A percentile compares a stretch with the other conserved stretches of the same genome.
These are phyloP conservation scores for Megaleporinus macrocephalus DNA, from an alignment of 2,113 vertebrate species.

Conservation along the genomic window DNA sequence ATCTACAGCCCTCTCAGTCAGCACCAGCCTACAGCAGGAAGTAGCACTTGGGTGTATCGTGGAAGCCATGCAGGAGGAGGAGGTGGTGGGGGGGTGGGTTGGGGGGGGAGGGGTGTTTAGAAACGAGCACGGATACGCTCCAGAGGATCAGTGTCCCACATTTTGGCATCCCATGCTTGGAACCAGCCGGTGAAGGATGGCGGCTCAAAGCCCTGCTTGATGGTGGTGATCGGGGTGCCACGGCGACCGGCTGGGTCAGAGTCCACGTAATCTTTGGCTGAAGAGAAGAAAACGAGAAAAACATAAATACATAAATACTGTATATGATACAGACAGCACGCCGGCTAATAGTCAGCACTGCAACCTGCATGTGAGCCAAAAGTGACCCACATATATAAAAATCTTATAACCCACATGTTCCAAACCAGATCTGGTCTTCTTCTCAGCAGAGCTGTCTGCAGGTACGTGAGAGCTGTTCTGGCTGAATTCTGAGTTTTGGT, in stretches of 20 bases:
- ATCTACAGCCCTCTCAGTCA: neutral
- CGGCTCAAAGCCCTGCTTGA: conserved; percentile 74
- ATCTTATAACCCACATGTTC: too few species aligned
- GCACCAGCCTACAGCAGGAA: conserved; percentile 11
- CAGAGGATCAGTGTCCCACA: conserved; percentile 69
- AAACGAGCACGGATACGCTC: conserved; percentile 67
- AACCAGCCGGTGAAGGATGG: conserved; percentile 78
- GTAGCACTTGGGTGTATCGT: conserved; percentile 1
- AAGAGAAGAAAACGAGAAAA: conserved; percentile 21
- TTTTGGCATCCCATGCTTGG: conserved; percentile 72
- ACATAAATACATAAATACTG: too few species aligned
- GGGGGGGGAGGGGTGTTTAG: conserved; percentile 59
- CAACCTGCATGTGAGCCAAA: too few species aligned
- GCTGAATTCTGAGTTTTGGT: too few species aligned
- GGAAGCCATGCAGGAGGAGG: conserved; percentile 36
- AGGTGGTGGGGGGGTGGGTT: too few species aligned
- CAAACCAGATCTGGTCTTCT: too few species aligned
- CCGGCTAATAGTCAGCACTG: too few species aligned
- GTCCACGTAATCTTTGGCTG: conserved; percentile 72
- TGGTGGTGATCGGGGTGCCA: conserved; percentile 57
- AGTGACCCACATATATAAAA: too few species aligned
- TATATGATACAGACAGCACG: too few species aligned
- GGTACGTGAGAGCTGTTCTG: too few species aligned
- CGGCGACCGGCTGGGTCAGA: conserved; percentile 71
- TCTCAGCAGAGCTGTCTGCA: too few species aligned